Conservation (phyloP, 2,797 vertebrate genomes). For the Coregonus sp. region DNA sequence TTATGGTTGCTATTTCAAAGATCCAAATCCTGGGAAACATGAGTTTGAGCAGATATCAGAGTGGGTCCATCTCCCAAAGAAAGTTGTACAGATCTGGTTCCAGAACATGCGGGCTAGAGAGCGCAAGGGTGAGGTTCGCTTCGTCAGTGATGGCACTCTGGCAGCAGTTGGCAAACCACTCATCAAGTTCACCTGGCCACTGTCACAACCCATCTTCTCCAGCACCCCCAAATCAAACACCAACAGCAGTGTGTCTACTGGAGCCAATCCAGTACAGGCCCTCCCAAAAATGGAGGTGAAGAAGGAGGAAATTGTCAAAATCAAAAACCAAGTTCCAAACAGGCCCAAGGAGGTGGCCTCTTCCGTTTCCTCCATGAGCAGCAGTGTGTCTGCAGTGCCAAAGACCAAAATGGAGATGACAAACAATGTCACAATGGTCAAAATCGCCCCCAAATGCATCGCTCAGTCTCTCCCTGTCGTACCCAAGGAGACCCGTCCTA, state of each 20-base stretch:
- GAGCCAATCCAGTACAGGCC: slow-evolving; percentile 66
- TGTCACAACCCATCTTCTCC: slow-evolving; percentile 80
- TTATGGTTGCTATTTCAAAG: slow-evolving; percentile 94
- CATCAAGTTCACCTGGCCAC: slow-evolving; percentile 84
- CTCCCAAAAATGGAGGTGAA: slow-evolving; percentile 67
- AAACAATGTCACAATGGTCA: slow-evolving; percentile 74
- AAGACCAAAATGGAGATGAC: slow-evolving; percentile 76
- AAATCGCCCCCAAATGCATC: slow-evolving; percentile 73
- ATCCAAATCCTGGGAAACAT: slow-evolving; percentile 90
- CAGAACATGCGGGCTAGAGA: slow-evolving; percentile 93
- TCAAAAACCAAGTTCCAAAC: slow-evolving; percentile 66
- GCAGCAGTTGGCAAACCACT: slow-evolving; percentile 83
- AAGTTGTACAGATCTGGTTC: slow-evolving; percentile 96
- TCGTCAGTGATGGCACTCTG: slow-evolving; percentile 82
- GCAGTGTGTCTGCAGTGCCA: slow-evolving; percentile 66
- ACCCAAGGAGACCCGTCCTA: slow-evolving; percentile 65
- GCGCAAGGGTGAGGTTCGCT: slow-evolving; percentile 89
- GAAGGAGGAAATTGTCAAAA: slow-evolving; percentile 65
- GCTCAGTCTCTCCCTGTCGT: slow-evolving; percentile 57
- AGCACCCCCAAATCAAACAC: slow-evolving; percentile 65
- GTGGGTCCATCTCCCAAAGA: slow-evolving; percentile 92
- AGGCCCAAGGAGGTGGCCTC: slow-evolving; percentile 72
- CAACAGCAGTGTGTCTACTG: slow-evolving; percentile 61
- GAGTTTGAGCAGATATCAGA: slow-evolving; percentile 93
- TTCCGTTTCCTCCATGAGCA: slow-evolving; percentile 59